Conservation (phyloP, 2,888 invertebrate species). For the Diploptera punctata region DNA sequence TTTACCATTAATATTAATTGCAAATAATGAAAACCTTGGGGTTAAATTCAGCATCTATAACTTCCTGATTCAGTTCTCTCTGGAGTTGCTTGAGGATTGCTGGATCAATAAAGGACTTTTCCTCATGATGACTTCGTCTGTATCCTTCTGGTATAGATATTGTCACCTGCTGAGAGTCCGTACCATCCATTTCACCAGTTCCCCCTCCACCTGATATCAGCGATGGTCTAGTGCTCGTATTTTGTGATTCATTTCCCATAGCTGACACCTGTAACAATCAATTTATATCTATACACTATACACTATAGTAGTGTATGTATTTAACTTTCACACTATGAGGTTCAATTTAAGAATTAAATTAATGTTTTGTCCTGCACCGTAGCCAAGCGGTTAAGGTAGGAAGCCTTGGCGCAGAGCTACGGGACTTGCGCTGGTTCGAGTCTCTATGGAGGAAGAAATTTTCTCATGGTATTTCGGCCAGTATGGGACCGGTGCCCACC, state of each 20-base stretch:
- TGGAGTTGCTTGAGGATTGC: conserved; percentile 70
- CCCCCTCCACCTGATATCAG: background rate
- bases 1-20: too few species aligned
- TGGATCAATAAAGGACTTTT: conserved; percentile 61
- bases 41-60: conserved; percentile 73
- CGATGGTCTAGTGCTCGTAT: conserved; percentile 61
- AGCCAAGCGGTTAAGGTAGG: too few species aligned
- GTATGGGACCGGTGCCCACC: too few species aligned
- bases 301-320: too few species aligned
- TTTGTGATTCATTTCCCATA: conserved; percentile 69
- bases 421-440: too few species aligned
- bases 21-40: conserved; percentile 67
- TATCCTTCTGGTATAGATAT: background rate
- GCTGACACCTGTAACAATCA: conserved; percentile 59
- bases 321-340: too few species aligned
- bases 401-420: too few species aligned
- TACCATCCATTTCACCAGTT: background rate
- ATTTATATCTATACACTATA: too few species aligned
- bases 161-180: background rate
- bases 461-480: too few species aligned
- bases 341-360: too few species aligned
- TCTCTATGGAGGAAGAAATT: too few species aligned
- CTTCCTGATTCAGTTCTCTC: conserved; percentile 70
- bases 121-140: background rate
- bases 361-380: too few species aligned